Evolutionary conservation across 2,888 invertebrate species (phyloP).

Genomic region (Tetramorium bicarinatum): DNA sequence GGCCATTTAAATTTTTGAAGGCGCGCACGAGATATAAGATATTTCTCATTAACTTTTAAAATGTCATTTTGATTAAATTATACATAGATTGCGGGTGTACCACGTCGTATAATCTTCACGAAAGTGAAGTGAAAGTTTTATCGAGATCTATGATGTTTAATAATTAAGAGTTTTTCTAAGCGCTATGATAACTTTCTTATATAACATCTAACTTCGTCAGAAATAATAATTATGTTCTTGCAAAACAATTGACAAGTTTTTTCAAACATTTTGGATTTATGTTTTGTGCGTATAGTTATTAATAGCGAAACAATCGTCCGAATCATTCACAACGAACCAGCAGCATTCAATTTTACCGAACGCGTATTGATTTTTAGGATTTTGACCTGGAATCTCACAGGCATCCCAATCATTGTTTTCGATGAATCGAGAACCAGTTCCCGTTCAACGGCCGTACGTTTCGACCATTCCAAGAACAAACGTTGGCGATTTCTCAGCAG

Average conservation of each 20-base stretch:
- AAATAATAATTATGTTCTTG: background rate
- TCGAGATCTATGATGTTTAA: background rate
- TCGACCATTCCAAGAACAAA: constrained; percentile 51
- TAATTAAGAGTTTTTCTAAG: constrained; percentile 54
- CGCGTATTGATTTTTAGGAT: background rate
- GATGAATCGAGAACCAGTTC: constrained; percentile 47
- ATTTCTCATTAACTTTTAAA: constrained; percentile 21
- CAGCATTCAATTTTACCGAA: background rate
- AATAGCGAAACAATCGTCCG: background rate
- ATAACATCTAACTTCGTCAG: background rate
- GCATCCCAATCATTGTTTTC: constrained; percentile 51
- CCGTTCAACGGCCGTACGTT: constrained; percentile 39
- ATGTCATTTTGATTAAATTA: background rate
- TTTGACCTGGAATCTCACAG: constrained; percentile 3
- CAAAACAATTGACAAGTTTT: background rate
- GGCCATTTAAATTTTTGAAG: constrained; percentile 14
- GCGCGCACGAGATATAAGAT: background rate
- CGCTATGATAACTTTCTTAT: background rate
- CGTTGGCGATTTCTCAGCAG: constrained; percentile 23
- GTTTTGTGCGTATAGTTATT: background rate
- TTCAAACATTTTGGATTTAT: background rate
- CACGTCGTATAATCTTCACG: constrained; percentile 25
- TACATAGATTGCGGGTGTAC: constrained; percentile 25
- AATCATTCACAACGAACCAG: background rate
- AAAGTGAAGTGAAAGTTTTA: constrained; percentile 23